Base-by-base conservation (phyloP, 1,140 invertebrate species). In the Druon quercuslanigerum region DNA sequence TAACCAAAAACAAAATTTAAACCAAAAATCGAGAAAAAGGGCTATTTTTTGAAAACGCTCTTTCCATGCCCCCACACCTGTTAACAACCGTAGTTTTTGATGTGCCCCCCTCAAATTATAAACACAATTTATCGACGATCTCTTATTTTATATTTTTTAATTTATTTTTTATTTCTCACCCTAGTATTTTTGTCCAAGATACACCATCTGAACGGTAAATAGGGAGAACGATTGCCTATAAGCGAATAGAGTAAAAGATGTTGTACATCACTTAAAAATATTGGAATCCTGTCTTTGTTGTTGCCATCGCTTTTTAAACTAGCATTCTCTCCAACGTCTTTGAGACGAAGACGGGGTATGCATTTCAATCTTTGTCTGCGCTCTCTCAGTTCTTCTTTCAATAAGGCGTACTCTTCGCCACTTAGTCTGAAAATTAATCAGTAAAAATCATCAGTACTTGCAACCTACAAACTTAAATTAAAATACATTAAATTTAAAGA, bases 241-340 rank as follows among this genome's bases (percentile, higher is more conserved):
- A 97, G 87, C 2, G 96, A 95, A 88, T 95, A 95, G 83, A 97
- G 89, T 6, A 98, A 84, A 71, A 98, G 91, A 91, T 97, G 94
- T 87, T 97, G 96, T 74, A 98, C 87, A 88, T 98, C 97, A 54
- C 94, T 94, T 0, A 97, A 91, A 86, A 96, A 95, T 79, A 98
- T 91, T 11, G 97, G 96, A 66, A 95, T 93, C 80, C 96, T 92
- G 70, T 93, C 90, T 71, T 93, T 87, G 46, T 87, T 80, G 50
- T 92, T 87, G 5, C 71, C 57, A 78, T 81, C 76, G 40, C 90
- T 86, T 60, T 88, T 86, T 76, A 96, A 86, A 57, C 90, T 92
- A 71, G 95, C 94, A 83, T 90, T 92, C 83, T 94, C 89, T 33
- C 95, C 95, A 76, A 92, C 90, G 71, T 90, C 88, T 87, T 94